A percentile compares a stretch with the other conserved stretches of the same genome.
phyloP scores from a whole-genome alignment of 2,797 vertebrate genomes.

The Lepidocolaptes lacrymiger region DNA sequence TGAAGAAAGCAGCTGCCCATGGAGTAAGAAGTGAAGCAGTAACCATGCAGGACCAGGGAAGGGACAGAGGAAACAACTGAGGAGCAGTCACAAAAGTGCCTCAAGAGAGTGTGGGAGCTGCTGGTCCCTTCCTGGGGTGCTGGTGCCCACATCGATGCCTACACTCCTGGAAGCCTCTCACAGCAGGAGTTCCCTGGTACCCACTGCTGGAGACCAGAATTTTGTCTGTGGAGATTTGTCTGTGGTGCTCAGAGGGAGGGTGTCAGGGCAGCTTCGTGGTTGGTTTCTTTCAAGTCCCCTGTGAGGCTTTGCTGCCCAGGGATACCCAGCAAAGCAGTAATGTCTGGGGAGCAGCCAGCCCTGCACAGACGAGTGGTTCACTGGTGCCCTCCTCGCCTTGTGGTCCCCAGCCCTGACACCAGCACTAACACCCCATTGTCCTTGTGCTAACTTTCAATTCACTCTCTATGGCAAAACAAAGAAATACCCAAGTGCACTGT shows the following conservation, averaged over 20 bases:
- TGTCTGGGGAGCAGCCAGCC: neutral
- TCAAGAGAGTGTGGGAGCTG: neutral
- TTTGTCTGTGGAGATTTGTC: fast-evolving
- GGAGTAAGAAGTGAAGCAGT: neutral
- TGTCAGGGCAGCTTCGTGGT: neutral
- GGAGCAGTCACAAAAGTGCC: fast-evolving
- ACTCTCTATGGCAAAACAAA: neutral
- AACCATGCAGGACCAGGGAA: neutral
- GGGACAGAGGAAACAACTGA: fast-evolving
- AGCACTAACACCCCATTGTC: neutral
- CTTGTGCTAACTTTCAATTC: neutral
- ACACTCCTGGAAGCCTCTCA: fast-evolving
- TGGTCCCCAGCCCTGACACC: neutral
- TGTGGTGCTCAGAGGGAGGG: fast-evolving
- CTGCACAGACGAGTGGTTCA: neutral
- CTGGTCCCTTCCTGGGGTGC: fast-evolving
- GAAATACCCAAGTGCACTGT: neutral
- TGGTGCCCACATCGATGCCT: fast-evolving
- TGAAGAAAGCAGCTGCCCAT: neutral
- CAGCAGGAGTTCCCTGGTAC: neutral
- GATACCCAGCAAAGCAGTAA: neutral
- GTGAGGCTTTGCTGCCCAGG: neutral
- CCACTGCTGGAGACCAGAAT: fast-evolving
- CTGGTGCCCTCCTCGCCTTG: neutral
- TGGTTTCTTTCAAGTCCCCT: fast-evolving